phyloP scores from a whole-genome alignment of 1,140 invertebrate species.

The Aphis craccivora region DNA sequence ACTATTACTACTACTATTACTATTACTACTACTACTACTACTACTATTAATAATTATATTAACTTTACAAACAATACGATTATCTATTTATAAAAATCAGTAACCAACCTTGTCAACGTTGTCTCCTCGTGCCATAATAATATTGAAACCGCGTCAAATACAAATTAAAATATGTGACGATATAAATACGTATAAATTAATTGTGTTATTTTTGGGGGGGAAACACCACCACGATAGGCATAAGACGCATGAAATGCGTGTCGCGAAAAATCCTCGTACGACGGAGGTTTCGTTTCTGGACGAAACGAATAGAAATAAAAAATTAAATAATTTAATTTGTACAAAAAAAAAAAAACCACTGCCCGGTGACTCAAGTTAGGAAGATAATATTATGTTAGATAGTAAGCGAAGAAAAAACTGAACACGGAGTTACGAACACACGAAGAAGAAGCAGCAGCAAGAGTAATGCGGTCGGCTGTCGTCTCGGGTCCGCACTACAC shows the following conservation, averaged over 20 bases:
- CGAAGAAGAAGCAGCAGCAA: background rate
- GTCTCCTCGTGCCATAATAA: conserved; percentile 17
- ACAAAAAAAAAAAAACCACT: background rate
- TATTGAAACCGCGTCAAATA: background rate
- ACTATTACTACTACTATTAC: background rate
- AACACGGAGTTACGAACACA: background rate
- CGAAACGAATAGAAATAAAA: background rate
- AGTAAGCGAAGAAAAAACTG: background rate
- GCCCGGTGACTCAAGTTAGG: background rate
- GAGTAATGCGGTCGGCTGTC: background rate
- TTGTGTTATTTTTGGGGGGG: background rate
- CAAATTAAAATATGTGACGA: background rate
- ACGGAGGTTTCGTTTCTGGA: background rate
- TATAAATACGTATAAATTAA: background rate
- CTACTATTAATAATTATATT: background rate
- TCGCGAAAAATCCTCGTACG: background rate
- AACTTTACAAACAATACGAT: background rate
- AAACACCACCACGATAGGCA: background rate
- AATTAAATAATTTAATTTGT: background rate
- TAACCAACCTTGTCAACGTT: conserved; percentile 36
- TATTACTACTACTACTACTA: background rate
- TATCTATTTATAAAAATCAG: background rate
- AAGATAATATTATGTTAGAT: background rate
- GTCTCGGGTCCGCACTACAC: background rate
- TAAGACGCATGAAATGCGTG: background rate